Base-by-base conservation (phyloP, 1,140 invertebrate species). In the Pectinophora gossypiella region DNA sequence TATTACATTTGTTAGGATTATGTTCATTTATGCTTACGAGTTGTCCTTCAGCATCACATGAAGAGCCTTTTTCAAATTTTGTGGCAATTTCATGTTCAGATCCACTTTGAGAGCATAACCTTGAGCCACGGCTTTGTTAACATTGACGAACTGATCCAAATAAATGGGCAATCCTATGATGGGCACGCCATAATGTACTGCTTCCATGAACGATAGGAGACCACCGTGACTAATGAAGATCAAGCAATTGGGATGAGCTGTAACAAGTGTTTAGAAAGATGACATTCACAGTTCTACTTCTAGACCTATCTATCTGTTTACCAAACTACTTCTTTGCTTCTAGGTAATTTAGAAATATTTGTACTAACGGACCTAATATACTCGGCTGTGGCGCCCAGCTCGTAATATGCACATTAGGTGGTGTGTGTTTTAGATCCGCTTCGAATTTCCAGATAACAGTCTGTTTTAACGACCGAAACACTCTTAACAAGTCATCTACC, bases 351-450 rank as follows among this genome's bases (percentile, higher is more conserved):
- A n/a, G n/a, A n/a, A n/a, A n/a, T n/a, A n/a, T n/a, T n/a, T n/a
- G n/a, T n/a, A n/a, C n/a, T n/a, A n/a, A 74, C 13, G 78, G 64
- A 52, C 68, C 88, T 40, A 94, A 76, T 56, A 94, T 86, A 62
- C 93, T 92, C 22, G 88, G 89, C 58, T 95, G 93, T 0, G 93
- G 93, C 1, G 93, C 81, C 93, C 94, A 95, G 38, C 90, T 89
- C 4, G 85, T 77, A 1, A 93, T 67, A 59, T 90, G 88, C 0
- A 95, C 88, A 77, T 95, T 95, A 0, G 71, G 40, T 0, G 91
- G 88, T 22, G 90, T 75, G 1, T 79, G 76, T 0, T 86, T 71
- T 21, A 83, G 50, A 1, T 90, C 86, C 0, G 69, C 81, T 63
- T 94, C 92, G 67, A 89, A 93, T 63, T 94, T 94, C 92, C 92